phyloP scores from a whole-genome alignment of 2,888 invertebrate species.

The Xanthia icteritia region DNA sequence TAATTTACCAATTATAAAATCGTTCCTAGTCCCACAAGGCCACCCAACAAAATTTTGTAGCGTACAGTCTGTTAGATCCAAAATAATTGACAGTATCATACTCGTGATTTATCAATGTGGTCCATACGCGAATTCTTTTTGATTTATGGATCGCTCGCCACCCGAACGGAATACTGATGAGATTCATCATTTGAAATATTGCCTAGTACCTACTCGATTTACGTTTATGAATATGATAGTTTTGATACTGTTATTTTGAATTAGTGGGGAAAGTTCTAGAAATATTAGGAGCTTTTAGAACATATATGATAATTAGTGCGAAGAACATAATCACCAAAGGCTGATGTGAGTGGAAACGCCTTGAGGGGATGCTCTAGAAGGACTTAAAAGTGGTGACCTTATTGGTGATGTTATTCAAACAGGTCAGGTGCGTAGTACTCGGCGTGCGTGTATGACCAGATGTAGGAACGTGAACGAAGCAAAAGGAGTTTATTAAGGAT shows the following conservation, averaged over 20 bases:
- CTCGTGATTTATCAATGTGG: slow-evolving; percentile 37
- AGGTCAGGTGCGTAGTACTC: not conserved
- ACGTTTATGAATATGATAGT: slow-evolving; percentile 1
- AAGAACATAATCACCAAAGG: too few species aligned
- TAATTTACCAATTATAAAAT: too few species aligned
- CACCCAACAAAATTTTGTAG: not conserved
- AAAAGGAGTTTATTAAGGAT: too few species aligned
- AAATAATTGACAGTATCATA: slow-evolving; percentile 8
- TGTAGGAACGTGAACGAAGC: not conserved
- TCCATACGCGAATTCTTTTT: slow-evolving; percentile 33
- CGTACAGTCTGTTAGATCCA: not conserved
- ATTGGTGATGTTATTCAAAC: not conserved
- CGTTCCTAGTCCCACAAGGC: too few species aligned
- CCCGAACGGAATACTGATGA: slow-evolving; percentile 31
- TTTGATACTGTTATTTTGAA: not conserved
- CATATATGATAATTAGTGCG: not conserved
- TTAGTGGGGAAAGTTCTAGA: not conserved
- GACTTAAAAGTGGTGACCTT: too few species aligned
- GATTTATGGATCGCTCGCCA: slow-evolving; percentile 41
- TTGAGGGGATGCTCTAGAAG: too few species aligned
- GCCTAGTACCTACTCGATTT: slow-evolving; percentile 9
- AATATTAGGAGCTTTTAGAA: not conserved
- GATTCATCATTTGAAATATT: slow-evolving; percentile 30
- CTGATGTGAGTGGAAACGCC: too few species aligned
- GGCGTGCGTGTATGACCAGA: not conserved